A percentile compares a stretch with the other conserved stretches of the same genome.
Evolutionary conservation across 2,113 vertebrate species (phyloP).

Genomic region (Lasiurus cinereus): DNA sequence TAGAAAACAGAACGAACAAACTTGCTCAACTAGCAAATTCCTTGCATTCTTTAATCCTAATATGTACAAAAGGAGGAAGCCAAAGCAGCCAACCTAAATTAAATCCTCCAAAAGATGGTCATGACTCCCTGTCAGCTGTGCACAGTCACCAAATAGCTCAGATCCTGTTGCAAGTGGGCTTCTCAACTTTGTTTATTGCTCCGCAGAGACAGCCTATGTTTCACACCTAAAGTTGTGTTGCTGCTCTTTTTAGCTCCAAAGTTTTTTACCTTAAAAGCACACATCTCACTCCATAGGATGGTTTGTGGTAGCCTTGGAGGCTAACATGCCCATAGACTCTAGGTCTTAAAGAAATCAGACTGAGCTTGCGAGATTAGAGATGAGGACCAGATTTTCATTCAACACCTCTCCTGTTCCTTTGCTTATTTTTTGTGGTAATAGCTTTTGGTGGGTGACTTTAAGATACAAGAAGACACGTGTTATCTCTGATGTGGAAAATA

Average conservation of each 20-base stretch:
- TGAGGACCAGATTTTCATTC: background rate
- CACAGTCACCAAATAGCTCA: background rate
- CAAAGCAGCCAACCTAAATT: slow-evolving; percentile 36
- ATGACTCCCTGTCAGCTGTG: background rate
- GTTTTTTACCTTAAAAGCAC: background rate
- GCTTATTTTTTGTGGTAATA: background rate
- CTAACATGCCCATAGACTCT: accelerated
- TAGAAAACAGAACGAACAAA: slow-evolving; percentile 59
- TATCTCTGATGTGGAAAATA: background rate
- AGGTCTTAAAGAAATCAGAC: background rate
- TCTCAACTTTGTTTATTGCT: slow-evolving; percentile 32
- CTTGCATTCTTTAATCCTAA: slow-evolving; percentile 62
- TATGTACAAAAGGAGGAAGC: slow-evolving; percentile 63
- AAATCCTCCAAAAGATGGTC: background rate
- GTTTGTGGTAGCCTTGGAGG: background rate
- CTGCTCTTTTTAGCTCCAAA: background rate
- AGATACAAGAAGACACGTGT: background rate
- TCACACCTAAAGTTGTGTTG: background rate
- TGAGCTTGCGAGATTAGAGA: background rate
- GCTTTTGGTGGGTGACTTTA: background rate
- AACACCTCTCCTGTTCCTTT: background rate
- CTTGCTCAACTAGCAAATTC: slow-evolving; percentile 78
- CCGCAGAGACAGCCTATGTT: background rate
- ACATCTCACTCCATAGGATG: background rate
- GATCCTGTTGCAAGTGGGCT: background rate